Base-by-base conservation (phyloP, 2,797 vertebrate species). In the Mastacembelus armatus region DNA sequence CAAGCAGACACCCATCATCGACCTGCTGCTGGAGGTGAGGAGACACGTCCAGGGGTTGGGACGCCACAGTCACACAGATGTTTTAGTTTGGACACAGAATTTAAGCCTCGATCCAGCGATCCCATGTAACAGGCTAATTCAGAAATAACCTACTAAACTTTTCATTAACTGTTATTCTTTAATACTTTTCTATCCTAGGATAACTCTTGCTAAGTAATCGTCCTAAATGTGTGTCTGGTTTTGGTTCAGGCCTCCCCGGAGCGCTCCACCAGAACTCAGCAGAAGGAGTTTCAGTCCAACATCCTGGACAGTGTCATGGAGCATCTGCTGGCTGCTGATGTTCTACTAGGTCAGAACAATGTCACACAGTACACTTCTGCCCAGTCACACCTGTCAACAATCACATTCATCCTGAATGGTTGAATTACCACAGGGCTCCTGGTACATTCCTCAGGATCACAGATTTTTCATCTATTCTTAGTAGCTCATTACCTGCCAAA, bases 261-360 rank as follows among this genome's bases (percentile, higher is more conserved):
- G 84, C 95, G 98, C 77, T 99, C 98, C 74, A 99, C 98, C 65
- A 93, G 97, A 52, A 96, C 98, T 5, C 98, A 99, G 85, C 98
- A 99, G 91, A 99, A 99, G 58, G 98, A 99, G 87, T 99, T 99
- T 81, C 98, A 99, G 88, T 99, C 98, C 0, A 96, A 95, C 11
- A 95, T 99, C 91, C 91, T 99, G 90, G 97, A 99, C 65, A 95
- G 96, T 7, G 98, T 99, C 71, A 99, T 99, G 97, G 97, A 99
- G 80, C 98, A 99, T 77, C 93, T 99, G 45, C 94, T 99, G 75
- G 97, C 98, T 19, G 96, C 98, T 59, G 98, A 99, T 73, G 96
- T 99, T 57, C 92, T 99, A 66, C 43, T 99, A 67, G 98, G 98
- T 99, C 85, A 93, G 80, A 61, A n/a, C 26, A 2, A 60, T 65